Conservation (phyloP, 1,140 invertebrate genomes). For the Stegodyphus mimosarum region DNA sequence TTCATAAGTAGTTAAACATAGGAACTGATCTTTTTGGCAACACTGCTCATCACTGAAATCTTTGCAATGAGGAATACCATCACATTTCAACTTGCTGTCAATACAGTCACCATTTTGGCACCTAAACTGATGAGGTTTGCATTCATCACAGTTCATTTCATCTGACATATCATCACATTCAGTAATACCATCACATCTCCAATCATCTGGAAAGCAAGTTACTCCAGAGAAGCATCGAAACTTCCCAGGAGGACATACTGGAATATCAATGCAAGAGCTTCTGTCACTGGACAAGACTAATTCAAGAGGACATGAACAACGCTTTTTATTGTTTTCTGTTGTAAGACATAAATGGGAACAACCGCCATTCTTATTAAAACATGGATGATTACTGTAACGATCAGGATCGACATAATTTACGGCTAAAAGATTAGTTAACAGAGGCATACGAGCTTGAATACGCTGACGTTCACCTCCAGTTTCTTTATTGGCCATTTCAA, state of each 20-base stretch:
- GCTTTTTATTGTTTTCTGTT: conserved; percentile 50
- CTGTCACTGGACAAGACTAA: conserved; percentile 78
- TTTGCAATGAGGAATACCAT: conserved; percentile 60
- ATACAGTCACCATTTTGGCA: conserved; percentile 81
- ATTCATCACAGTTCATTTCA: conserved; percentile 65
- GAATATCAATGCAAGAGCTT: conserved; percentile 77
- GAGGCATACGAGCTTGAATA: conserved; percentile 70
- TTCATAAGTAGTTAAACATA: conserved; percentile 42
- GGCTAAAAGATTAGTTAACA: conserved; percentile 69
- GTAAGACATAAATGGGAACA: conserved; percentile 83
- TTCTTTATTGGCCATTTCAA: conserved; percentile 92
- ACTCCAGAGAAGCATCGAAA: conserved; percentile 77
- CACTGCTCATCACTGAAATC: conserved; percentile 63
- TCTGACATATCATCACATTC: conserved; percentile 68
- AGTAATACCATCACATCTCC: conserved; percentile 66
- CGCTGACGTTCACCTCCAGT: conserved; percentile 87
- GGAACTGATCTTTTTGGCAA: conserved; percentile 57
- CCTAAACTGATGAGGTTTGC: conserved; percentile 64
- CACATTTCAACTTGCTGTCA: conserved; percentile 70
- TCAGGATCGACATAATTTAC: conserved; percentile 63
- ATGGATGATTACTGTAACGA: conserved; percentile 76
- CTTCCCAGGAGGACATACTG: conserved; percentile 80
- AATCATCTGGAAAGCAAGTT: conserved; percentile 62
- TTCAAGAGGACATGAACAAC: conserved; percentile 83
- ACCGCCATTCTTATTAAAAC: conserved; percentile 81